Percentiles rank a stretch among this genome's conserved stretches.
Conservation (phyloP, 92 coral and sea anemone species). For the Galaxea fascicularis region DNA sequence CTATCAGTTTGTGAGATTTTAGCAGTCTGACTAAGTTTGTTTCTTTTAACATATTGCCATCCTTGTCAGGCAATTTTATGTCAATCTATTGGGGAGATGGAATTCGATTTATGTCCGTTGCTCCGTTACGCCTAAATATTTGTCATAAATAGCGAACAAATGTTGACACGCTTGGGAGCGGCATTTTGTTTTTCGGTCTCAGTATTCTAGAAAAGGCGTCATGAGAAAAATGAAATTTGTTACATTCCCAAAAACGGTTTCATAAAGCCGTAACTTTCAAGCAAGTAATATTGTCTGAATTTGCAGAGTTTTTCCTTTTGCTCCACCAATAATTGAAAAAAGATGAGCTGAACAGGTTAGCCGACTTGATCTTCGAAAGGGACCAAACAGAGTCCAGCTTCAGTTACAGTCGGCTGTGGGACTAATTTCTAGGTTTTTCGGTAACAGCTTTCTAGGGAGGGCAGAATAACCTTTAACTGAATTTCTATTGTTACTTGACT, state of each 20-base stretch:
- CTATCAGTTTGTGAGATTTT: not conserved
- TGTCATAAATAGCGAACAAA: constrained; percentile 22
- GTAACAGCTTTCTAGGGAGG: not conserved
- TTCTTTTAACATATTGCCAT: not conserved
- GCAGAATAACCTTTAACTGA: too few relatives aligned
- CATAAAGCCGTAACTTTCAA: not conserved
- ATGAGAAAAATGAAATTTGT: not conserved
- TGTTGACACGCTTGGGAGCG: constrained; percentile 23
- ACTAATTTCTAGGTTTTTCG: not conserved
- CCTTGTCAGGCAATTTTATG: not conserved
- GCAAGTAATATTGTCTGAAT: not conserved
- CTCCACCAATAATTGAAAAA: not conserved
- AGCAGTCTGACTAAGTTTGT: not conserved
- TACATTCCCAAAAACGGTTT: not conserved
- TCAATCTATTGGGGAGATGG: constrained; percentile 10
- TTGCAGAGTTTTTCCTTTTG: not conserved
- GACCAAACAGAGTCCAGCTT: not conserved
- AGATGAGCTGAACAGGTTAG: not conserved
- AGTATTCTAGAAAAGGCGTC: constrained; percentile 7
- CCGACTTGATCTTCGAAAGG: not conserved
- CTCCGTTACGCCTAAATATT: constrained; percentile 49
- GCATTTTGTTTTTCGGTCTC: not conserved
- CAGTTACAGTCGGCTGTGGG: not conserved
- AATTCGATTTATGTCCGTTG: constrained; percentile 38
- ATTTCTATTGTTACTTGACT: not conserved